Base-by-base conservation (phyloP, 2,797 vertebrate genomes). In the Pagetopsis macropterus region DNA sequence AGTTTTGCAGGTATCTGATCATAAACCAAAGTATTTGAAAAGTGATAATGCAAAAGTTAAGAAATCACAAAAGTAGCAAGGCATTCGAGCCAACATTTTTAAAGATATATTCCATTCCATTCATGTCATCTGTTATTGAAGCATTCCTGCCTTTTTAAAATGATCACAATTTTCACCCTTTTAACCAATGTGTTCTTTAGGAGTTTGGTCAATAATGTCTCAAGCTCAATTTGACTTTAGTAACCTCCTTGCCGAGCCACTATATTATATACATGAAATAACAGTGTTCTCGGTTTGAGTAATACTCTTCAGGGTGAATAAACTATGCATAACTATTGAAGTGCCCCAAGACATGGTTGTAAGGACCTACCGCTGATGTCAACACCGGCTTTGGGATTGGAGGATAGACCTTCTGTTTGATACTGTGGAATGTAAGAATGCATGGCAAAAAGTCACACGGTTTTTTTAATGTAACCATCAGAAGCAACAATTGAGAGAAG, bases 401-500 rank as follows among this genome's bases (percentile, higher is more conserved):
- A 58, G 97, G 96, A 83, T 94, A 96, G 84, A 98, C 91, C 0
- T 91, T 95, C 75, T 94, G 87, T 81, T 96, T 97, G 89, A 98
- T 94, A 91, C 97, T 98, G 89, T 88, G 19, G 61, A 57, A 83
- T 76, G 81, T 49, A 81, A 45, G 16, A 84, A 84, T 69, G 3
- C 0, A 78, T 23, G n/a, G 51, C 76, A 46, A 72, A 31, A 37
- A 44, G 48, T 41, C 3, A 19, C 10, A 55, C 40, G 56, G 14
- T 2, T 19, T 37, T 9, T 37, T 9, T 7, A 2, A 37, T 6
- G 33, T 37, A 37, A 37, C 7, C 33, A 37, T 9, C 8, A 37
- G 33, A 37, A 37, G 33, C 33, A 8, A 41, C 15, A 55, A 11
- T 4, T 37, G 2, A 23, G 10, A 27, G 23, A 27, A 27, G 23